A percentile compares a stretch with the other conserved stretches of the same genome.
Evolutionary conservation across 2,113 vertebrate genomes (phyloP).

Genomic region (Alligator sinensis): DNA sequence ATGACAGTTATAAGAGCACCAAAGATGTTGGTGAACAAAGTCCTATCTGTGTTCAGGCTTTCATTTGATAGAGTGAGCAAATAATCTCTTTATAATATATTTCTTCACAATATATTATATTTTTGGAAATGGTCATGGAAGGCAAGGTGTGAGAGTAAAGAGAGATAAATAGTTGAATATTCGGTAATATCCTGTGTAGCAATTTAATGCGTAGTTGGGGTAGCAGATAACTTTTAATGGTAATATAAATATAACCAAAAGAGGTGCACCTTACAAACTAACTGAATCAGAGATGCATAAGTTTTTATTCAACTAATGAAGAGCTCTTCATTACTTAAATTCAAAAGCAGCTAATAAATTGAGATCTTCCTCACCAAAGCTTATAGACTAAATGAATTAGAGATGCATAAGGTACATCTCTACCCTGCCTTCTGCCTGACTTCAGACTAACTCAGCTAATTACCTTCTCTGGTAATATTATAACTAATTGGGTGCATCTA

Average conservation of each 20-base stretch:
- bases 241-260: accelerated
- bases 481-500: no score
- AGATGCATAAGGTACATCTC: no score
- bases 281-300: no score
- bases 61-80: accelerated
- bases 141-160: not conserved
- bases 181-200: not conserved
- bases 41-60: not conserved
- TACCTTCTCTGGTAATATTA: no score
- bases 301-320: no score
- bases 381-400: no score
- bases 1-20: not conserved
- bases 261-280: no score
- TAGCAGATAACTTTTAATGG: not conserved
- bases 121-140: accelerated
- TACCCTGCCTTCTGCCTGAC: no score
- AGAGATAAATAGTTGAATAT: accelerated
- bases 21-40: not conserved
- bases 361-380: no score
- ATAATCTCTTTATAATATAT: not conserved
- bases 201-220: not conserved
- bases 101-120: not conserved
- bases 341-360: no score
- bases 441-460: no score
- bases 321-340: no score